phyloP scores from a whole-genome alignment of 1,140 invertebrate genomes.

The Ooceraea biroi region DNA sequence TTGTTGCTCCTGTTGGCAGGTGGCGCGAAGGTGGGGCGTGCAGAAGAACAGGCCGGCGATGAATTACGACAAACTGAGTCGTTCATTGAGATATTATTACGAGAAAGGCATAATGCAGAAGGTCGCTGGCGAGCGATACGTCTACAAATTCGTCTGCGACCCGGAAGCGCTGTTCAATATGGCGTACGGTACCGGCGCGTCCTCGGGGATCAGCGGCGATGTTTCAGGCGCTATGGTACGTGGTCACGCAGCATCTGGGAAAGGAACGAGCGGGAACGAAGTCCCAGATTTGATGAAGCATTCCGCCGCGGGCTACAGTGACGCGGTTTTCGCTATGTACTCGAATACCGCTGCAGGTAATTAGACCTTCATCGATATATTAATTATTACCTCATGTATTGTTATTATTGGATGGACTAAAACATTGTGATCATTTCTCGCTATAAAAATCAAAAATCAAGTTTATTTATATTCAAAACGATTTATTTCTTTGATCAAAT shows the following conservation, averaged over 20 bases:
- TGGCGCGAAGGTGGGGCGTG: conserved; percentile 93
- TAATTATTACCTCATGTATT: not conserved
- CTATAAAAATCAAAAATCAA: no score
- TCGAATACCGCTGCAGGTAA: conserved; percentile 76
- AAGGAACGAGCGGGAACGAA: conserved; percentile 67
- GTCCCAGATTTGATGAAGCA: conserved; percentile 72
- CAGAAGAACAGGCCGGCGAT: conserved; percentile 97
- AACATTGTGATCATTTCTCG: no score
- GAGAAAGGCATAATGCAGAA: conserved; percentile 99
- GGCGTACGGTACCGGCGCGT: conserved; percentile 87
- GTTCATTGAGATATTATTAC: conserved; percentile 97
- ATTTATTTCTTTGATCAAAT: no score
- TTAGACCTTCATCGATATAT: conserved; percentile 15
- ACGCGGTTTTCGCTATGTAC: conserved; percentile 80
- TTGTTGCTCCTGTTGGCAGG: conserved; percentile 84
- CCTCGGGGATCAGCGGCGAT: conserved; percentile 65
- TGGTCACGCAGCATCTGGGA: conserved; percentile 68
- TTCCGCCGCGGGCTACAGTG: conserved; percentile 73
- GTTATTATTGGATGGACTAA: no score
- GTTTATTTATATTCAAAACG: no score
- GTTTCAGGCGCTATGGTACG: conserved; percentile 63
- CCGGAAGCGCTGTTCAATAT: conserved; percentile 96
- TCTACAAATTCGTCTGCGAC: conserved; percentile 98
- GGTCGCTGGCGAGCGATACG: conserved; percentile 97
- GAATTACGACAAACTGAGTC: conserved; percentile 98